Percentiles rank a stretch among this genome's conserved stretches.
phyloP scores from a whole-genome alignment of 2,113 vertebrate species.

The Antechinus stuartii region DNA sequence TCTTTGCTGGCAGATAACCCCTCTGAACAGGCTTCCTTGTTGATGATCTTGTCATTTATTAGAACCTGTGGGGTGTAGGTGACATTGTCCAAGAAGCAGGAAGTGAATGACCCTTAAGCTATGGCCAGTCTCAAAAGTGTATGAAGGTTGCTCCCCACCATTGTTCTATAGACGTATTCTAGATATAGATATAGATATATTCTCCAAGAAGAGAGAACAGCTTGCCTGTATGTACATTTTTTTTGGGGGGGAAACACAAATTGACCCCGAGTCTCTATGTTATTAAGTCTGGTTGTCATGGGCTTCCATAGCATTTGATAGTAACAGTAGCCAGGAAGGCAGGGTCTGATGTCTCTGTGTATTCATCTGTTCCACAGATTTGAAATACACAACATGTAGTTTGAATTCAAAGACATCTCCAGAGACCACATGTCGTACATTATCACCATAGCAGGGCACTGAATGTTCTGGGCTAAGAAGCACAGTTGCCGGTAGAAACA shows the following conservation, averaged over 20 bases:
- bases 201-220: background rate
- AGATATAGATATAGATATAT: no score
- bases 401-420: constrained; percentile 1
- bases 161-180: background rate
- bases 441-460: constrained; percentile 2
- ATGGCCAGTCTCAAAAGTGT: background rate
- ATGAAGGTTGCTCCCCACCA: background rate
- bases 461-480: background rate
- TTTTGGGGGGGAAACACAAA: background rate
- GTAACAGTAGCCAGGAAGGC: background rate
- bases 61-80: background rate
- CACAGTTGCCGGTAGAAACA: background rate
- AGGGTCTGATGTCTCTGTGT: background rate
- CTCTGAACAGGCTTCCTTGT: background rate
- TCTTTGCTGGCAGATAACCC: background rate
- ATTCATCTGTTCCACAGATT: background rate
- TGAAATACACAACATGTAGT: background rate
- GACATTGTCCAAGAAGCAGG: background rate
- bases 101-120: background rate
- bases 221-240: background rate
- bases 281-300: background rate
- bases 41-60: background rate
- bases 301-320: background rate
- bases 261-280: background rate
- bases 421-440: constrained; percentile 1